Evolutionary conservation across 1,140 invertebrate species (phyloP), one percentile per base, ranked within the genome.

Genomic region (Drosophila watanabei): DNA sequence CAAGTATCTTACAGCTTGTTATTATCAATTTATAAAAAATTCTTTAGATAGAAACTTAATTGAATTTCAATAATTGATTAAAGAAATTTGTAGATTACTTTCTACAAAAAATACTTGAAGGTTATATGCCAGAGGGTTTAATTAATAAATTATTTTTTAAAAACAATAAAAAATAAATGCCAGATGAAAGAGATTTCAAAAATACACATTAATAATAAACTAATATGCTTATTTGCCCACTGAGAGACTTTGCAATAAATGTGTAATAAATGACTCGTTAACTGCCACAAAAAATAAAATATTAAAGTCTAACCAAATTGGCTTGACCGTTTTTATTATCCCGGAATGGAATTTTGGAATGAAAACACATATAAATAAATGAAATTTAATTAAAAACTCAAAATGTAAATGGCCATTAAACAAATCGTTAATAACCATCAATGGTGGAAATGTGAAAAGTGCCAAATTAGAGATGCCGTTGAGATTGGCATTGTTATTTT

Each of bases 391-490:
- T 58, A 58, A 41, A 58, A 41, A 56, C 18, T 11, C 20, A 39
- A 28, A n/a, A 28, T 58, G 33, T 11, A 39, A 58, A 41, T 58
- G 52, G 1, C 14, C 35, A 39, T 64, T 32, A 69, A 71, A 69
- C 63, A 57, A 71, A 71, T 69, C 68, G 39, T 69, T 69, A 71
- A 56, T 69, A 66, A 71, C 32, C 48, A 52, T 68, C 48, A 66
- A 39, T 68, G 66, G 35, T 35, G 66, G 41, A 68, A 54, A 35
- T 45, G 66, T 68, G 35, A 66, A 69, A 58, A 51, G 65, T 49
- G 66, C 32, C 20, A 20, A 56, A 39, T 37, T 39, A 30, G 71
- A 37, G 39, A 70, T 51, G n/a, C 54, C 32, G 49, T 39, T 56
- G 37, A 63, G 57, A 69, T 63, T 56, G 46, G 59, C 62, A 69